phyloP scores from a whole-genome alignment of 2,888 invertebrate genomes.

The Girardia tigrina region DNA sequence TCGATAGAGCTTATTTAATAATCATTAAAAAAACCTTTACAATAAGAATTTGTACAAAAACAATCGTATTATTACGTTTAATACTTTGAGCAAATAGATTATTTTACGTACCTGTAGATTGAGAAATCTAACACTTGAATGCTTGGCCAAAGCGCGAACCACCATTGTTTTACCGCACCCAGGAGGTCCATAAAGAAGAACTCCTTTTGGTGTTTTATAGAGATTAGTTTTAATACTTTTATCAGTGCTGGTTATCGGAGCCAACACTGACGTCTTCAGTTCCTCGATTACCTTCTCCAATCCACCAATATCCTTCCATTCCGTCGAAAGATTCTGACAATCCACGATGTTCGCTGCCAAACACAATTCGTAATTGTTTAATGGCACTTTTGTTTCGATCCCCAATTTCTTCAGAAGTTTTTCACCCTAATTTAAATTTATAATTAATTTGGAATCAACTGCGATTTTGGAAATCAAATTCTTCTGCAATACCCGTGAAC shows the following conservation, averaged over 20 bases:
- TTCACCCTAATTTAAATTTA: not conserved
- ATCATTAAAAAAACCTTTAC: no score
- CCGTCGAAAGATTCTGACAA: slow-evolving; percentile 65
- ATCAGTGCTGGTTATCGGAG: slow-evolving; percentile 73
- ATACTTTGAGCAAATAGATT: no score
- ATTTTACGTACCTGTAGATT: slow-evolving; percentile 75
- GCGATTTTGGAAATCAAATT: no score
- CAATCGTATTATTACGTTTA: no score
- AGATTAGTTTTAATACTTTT: slow-evolving; percentile 58
- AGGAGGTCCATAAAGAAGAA: slow-evolving; percentile 82
- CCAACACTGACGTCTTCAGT: slow-evolving; percentile 76
- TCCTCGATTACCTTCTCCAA: slow-evolving; percentile 72
- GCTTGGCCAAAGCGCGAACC: slow-evolving; percentile 86
- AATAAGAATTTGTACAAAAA: no score
- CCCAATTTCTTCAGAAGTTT: not conserved
- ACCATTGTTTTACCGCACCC: slow-evolving; percentile 92
- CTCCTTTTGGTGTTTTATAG: slow-evolving; percentile 78
- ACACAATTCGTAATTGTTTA: slow-evolving; percentile 83
- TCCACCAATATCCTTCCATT: slow-evolving; percentile 84
- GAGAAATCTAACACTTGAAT: slow-evolving; percentile 75
- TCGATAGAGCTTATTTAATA: no score
- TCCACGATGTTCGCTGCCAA: slow-evolving; percentile 85
- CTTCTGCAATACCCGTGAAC: no score
- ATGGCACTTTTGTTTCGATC: not conserved
- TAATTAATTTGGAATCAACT: no score